Conservation (phyloP, 2,888 invertebrate species). For the Glyphotaelius pellucidus region DNA sequence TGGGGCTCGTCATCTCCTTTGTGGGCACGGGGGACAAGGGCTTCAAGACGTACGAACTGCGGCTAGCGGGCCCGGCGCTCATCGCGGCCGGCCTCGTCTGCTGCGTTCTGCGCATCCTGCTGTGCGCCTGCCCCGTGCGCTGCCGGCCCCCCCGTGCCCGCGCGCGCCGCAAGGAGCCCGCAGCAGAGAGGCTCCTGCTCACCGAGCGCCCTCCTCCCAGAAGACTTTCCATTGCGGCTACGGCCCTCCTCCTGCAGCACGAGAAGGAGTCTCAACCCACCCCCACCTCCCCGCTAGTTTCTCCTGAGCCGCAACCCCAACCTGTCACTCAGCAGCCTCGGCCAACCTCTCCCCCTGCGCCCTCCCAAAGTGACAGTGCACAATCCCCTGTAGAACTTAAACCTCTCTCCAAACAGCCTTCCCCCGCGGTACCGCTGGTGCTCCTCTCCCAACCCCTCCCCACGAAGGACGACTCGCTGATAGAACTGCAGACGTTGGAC, state of each 20-base stretch:
- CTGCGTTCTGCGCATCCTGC: constrained; percentile 88
- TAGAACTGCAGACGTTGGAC: constrained; percentile 73
- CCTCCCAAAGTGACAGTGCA: not conserved
- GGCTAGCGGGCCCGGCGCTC: constrained; percentile 90
- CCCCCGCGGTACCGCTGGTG: constrained; percentile 66
- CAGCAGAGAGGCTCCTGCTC: constrained; percentile 68
- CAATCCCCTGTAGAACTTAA: constrained; percentile 59
- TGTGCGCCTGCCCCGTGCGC: constrained; percentile 90
- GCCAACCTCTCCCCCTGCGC: constrained; percentile 48
- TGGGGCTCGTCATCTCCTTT: constrained; percentile 92
- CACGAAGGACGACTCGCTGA: constrained; percentile 71
- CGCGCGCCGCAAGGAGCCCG: constrained; percentile 69
- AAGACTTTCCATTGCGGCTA: constrained; percentile 68
- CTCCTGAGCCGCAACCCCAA: constrained; percentile 58
- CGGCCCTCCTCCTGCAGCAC: constrained; percentile 68
- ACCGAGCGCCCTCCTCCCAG: constrained; percentile 69
- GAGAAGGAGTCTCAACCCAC: constrained; percentile 61
- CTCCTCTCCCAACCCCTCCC: constrained; percentile 67
- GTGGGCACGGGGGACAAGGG: constrained; percentile 94
- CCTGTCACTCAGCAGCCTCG: constrained; percentile 50
- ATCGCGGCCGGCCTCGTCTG: constrained; percentile 87
- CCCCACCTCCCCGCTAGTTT: constrained; percentile 46
- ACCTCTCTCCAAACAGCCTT: constrained; percentile 50
- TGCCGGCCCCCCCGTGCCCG: constrained; percentile 77
- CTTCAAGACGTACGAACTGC: constrained; percentile 90